These are phyloP conservation scores for Pipistrellus pipistrellus DNA, from an alignment of 2,797 vertebrate species.

Conservation along the genomic window DNA sequence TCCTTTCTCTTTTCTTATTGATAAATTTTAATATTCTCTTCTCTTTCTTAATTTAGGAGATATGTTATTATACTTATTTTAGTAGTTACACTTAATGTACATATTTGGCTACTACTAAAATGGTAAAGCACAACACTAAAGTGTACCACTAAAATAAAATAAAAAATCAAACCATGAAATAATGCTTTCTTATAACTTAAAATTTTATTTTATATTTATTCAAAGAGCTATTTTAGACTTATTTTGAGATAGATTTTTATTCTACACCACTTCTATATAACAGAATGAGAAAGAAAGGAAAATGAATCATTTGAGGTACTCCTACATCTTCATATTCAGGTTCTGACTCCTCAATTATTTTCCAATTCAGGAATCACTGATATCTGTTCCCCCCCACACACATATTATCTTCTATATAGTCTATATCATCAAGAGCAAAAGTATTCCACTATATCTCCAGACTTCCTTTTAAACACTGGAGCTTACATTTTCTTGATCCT, in stretches of 20 bases:
- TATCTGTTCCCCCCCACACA: not conserved
- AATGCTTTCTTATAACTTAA: not conserved
- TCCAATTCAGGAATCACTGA: not conserved
- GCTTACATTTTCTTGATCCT: constrained; percentile 11
- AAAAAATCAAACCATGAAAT: not conserved
- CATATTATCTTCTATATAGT: not conserved
- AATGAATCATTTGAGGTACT: not conserved
- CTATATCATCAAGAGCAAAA: not conserved
- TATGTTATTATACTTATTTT: not conserved
- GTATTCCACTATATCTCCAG: not conserved
- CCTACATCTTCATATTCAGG: not conserved
- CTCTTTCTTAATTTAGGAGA: not conserved
- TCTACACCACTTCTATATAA: not conserved
- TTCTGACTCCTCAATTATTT: constrained; percentile 29
- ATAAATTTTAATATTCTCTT: not conserved
- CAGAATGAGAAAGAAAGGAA: constrained; percentile 4
- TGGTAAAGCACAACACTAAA: not conserved
- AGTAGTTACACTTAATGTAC: constrained; percentile 11
- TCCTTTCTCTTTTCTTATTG: not conserved
- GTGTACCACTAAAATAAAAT: not conserved
- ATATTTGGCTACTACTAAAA: not conserved
- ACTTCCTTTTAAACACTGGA: constrained; percentile 20
- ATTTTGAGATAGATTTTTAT: constrained; percentile 10
- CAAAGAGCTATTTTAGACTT: not conserved
- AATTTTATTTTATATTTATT: constrained; percentile 16